Base-by-base conservation (phyloP, 1,140 invertebrate genomes). In the Cyphomyrmex costatus region DNA sequence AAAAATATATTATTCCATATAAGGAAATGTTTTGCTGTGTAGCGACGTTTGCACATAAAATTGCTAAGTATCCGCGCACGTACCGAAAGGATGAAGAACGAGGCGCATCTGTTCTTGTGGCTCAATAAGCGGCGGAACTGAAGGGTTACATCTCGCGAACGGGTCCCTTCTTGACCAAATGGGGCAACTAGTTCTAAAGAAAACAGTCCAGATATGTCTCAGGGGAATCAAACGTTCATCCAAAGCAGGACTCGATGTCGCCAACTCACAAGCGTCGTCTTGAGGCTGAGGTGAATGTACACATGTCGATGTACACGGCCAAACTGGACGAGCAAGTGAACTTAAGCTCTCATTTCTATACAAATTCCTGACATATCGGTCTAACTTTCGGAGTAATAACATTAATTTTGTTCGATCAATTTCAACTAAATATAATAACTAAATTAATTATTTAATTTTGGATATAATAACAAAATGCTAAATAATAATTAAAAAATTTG, bases 181-280 rank as follows among this genome's bases (percentile, higher is more conserved):
- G 87, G 42, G 92, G 93, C 88, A 92, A 92, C 91, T 84, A 73
- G 91, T 88, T 86, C 27, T 77, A 63, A 91, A 92, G 92, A 91
- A 93, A 92, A 92, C 92, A 92, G 91, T 71, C 93, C 91, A 94
- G 93, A 94, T 94, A 94, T 91, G 93, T 94, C 94, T 90, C 92
- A 90, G 66, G 91, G 91, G 94, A 93, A 65, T 88, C 68, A 73
- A 24, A 86, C 82, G 79, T 87, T 88, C 85, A 12, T 91, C 93
- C 92, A 93, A 93, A 94, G 84, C 89, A 80, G 87, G 91, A 90
- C 73, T 88, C 77, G 91, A 87, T 89, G 82, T 89, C 86, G 86
- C 76, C 87, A 90, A 90, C 78, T 85, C 51, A 61, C 77, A 63
- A 27, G 27, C 74, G 51, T 71, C 68, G 78, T 77, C 56, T 30